These are phyloP conservation scores for Melanostoma scalare DNA, from an alignment of 2,888 invertebrate genomes.

Conservation along the genomic window DNA sequence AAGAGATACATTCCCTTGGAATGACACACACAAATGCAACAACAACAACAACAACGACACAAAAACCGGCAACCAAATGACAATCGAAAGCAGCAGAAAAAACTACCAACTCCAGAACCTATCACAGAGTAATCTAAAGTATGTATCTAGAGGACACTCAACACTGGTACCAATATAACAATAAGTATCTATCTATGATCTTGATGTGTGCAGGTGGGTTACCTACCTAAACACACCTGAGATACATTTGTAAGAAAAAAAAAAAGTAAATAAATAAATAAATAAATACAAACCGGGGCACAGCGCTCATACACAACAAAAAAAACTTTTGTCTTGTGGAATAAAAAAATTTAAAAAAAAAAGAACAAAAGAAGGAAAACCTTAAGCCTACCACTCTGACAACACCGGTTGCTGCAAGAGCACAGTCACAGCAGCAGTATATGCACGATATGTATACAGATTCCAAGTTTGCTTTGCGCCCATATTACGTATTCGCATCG, in stretches of 20 bases:
- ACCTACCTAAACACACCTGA: slow-evolving; percentile 72
- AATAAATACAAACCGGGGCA: slow-evolving; percentile 57
- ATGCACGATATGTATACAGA: slow-evolving; percentile 54
- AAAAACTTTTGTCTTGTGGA: slow-evolving; percentile 47
- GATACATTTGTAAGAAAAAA: slow-evolving; percentile 63
- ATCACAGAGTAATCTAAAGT: slow-evolving; percentile 78
- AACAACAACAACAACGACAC: slow-evolving; percentile 6
- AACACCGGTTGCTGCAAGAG: slow-evolving; percentile 67
- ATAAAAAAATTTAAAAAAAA: slow-evolving; percentile 22
- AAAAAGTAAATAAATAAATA: slow-evolving; percentile 36
- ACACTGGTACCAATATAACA: slow-evolving; percentile 70
- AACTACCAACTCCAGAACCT: slow-evolving; percentile 71
- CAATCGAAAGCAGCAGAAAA: slow-evolving; percentile 64
- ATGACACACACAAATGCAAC: slow-evolving; percentile 37
- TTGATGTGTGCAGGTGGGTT: slow-evolving; percentile 72
- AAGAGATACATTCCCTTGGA: slow-evolving; percentile 35
- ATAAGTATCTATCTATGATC: slow-evolving; percentile 73
- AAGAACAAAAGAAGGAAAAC: slow-evolving; percentile 47
- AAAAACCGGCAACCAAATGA: slow-evolving; percentile 65
- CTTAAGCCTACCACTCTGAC: slow-evolving; percentile 65
- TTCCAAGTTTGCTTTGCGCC: slow-evolving; percentile 62
- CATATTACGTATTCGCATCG: slow-evolving; percentile 72
- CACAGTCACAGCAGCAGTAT: slow-evolving; percentile 37
- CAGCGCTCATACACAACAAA: slow-evolving; percentile 67
- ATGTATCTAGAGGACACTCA: slow-evolving; percentile 80